A percentile compares a stretch with the other conserved stretches of the same genome.
Conservation (phyloP, 2,113 vertebrate genomes). For the Sialia sialis region DNA sequence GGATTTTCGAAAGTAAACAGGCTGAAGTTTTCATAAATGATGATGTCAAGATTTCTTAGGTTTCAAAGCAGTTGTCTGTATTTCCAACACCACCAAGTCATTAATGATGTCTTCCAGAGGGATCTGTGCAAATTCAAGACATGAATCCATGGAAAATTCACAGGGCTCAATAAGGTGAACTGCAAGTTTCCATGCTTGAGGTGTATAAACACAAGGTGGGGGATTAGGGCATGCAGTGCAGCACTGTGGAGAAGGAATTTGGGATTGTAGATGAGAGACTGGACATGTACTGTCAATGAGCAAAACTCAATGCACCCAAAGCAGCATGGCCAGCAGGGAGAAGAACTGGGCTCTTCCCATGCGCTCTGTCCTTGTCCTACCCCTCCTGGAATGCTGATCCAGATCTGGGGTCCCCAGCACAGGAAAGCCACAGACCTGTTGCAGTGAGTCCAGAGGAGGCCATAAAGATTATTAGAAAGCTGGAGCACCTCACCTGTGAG, state of each 20-base stretch:
- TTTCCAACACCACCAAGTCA: background rate
- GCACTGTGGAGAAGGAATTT: background rate
- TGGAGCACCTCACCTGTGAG: background rate
- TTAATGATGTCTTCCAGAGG: background rate
- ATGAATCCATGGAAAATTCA: background rate
- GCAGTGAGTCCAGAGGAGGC: background rate
- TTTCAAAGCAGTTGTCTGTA: background rate
- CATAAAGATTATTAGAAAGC: too few relatives aligned
- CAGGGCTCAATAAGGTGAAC: background rate
- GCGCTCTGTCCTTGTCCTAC: background rate
- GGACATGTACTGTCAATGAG: background rate
- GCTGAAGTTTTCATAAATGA: background rate
- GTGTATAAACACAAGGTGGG: background rate
- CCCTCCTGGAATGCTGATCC: background rate
- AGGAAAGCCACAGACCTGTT: background rate
- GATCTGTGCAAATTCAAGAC: accelerated
- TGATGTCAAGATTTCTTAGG: background rate
- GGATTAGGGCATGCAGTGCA: background rate
- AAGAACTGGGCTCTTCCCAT: background rate
- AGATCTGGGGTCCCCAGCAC: background rate
- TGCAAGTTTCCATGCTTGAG: background rate
- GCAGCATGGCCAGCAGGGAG: background rate
- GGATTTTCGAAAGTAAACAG: background rate
- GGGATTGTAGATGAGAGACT: background rate
- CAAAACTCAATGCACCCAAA: background rate